Base-by-base conservation (phyloP, 2,113 vertebrate species). In the Dicentrarchus labrax region DNA sequence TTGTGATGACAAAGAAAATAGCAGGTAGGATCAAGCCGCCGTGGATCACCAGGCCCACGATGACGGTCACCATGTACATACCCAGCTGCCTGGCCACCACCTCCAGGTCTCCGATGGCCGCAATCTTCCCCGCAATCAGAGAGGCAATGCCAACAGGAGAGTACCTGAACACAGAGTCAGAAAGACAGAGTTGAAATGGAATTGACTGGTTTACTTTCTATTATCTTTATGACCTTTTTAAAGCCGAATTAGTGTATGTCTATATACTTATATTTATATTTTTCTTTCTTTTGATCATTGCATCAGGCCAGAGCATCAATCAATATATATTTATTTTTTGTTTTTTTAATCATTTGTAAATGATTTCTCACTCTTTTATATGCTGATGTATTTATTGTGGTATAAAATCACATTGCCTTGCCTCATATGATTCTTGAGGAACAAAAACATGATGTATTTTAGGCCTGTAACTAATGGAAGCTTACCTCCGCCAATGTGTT, bases 61-160 rank as follows among this genome's bases (percentile, higher is more conserved):
- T 94, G 38, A 97, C 96, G 0, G 96, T 97, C 85, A 97, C 94
- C 96, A 96, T 96, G 93, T 97, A 97, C 96, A 97, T 94, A 84
- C 96, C 96, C 54, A 97, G 94, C 91, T 97, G 96, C 72, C 94
- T 72, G 0, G 96, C 96, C 45, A 97, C 94, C 53, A 91, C 48
- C 90, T 96, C 96, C 90, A 97, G 87, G 89, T 97, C 94, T 39
- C 95, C 95, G n/a, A 96, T 96, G 43, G 91, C 95, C 0, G 96
- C 96, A 0, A 97, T 96, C 89, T 97, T 97, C 16, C 96, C 96
- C 2, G 95, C 95, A 17, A 97, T 97, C 79, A 97, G 94, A 8
- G 96, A 97, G 66, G 96, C 96, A 2, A 97, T 97, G 80, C 96
- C 96, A 0, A 96, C 1, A 0, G 96, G 96, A 7, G 96, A 97